Base-by-base conservation (phyloP, 2,113 vertebrate genomes). In the Herpailurus yagouaroundi region DNA sequence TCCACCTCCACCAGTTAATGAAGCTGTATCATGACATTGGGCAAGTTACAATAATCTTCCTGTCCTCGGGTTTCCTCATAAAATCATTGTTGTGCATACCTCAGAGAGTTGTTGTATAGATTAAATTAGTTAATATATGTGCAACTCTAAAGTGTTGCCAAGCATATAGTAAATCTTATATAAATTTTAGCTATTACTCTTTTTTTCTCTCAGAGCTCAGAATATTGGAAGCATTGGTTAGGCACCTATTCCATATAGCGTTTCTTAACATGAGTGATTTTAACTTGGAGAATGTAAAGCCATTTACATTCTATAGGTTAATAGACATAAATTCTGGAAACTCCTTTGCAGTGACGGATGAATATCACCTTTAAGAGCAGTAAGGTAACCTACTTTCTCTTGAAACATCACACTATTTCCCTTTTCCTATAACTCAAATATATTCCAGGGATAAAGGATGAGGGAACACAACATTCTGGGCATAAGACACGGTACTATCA, bases 161-260 rank as follows among this genome's bases (percentile, higher is more conserved):
- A 57, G 52, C 36, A 23, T 3, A 16, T 3, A 82, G 64, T 31
- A n/a, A 91, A 36, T 38, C 8, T 45, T 64, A 5, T 73, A 25
- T 79, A 73, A 45, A 63, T 80, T n/a, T 79, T 25, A 88, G 38
- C 63, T 89, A 27, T 91, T 92, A 25, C 50, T 45, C 33, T 45
- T 94, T 96, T 69, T 89, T 85, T 94, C 52, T 87, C 31, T 90
- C 64, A 14, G 50, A 71, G 27, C 64, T 95, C 64, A 91, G 57
- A 80, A 69, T 63, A 82, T 89, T 81, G 55, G 90, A 69, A 94
- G 64, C 33, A 41, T 60, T 27, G 71, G 19, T 83, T 64, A 31
- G 11, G 9, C 13, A 63, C 66, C 73, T 73, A 21, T 55, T 74
- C 27, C 52, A 12, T 31, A 16, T 38, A n/a, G 13, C 84, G 18